A percentile compares a stretch with the other conserved stretches of the same genome.
These are phyloP conservation scores for Dasysyrphus tricinctus DNA, from an alignment of 2,888 invertebrate genomes.

Conservation along the genomic window DNA sequence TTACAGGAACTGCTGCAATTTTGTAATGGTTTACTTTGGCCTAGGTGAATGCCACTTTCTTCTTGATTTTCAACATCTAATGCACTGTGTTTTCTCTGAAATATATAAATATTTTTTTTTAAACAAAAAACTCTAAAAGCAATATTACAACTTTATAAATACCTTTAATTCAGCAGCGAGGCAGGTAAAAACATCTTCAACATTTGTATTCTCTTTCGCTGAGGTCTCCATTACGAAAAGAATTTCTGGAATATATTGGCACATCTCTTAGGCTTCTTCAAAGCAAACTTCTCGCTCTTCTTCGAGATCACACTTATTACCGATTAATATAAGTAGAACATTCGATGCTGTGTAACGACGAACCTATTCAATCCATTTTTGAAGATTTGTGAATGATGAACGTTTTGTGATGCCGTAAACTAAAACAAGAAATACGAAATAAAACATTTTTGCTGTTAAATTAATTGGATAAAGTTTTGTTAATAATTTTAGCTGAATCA, in stretches of 20 bases:
- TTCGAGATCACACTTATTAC: constrained; percentile 95
- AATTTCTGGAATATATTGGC: constrained; percentile 93
- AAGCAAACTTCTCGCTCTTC: constrained; percentile 92
- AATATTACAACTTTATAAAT: background rate
- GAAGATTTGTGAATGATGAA: constrained; percentile 94
- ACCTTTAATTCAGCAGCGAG: constrained; percentile 95
- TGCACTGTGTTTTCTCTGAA: constrained; percentile 90
- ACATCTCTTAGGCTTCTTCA: constrained; percentile 93
- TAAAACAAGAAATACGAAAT: constrained; percentile 81
- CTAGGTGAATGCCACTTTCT: constrained; percentile 87
- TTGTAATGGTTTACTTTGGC: constrained; percentile 87
- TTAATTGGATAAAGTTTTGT: no score
- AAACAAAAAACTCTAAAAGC: background rate
- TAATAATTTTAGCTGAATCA: no score
- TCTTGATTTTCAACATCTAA: constrained; percentile 86
- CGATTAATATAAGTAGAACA: constrained; percentile 95
- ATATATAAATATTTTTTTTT: constrained; percentile 76
- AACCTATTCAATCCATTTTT: constrained; percentile 98
- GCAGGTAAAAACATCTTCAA: constrained; percentile 94
- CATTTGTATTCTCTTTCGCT: constrained; percentile 95
- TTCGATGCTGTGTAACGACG: constrained; percentile 96
- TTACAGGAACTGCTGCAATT: constrained; percentile 87
- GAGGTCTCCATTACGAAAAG: constrained; percentile 94
- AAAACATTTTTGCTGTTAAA: background rate
- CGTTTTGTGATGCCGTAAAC: constrained; percentile 98